A percentile compares a stretch with the other conserved stretches of the same genome.
Evolutionary conservation across 2,888 invertebrate genomes (phyloP).

Genomic region (Linnaemya vulpina): DNA sequence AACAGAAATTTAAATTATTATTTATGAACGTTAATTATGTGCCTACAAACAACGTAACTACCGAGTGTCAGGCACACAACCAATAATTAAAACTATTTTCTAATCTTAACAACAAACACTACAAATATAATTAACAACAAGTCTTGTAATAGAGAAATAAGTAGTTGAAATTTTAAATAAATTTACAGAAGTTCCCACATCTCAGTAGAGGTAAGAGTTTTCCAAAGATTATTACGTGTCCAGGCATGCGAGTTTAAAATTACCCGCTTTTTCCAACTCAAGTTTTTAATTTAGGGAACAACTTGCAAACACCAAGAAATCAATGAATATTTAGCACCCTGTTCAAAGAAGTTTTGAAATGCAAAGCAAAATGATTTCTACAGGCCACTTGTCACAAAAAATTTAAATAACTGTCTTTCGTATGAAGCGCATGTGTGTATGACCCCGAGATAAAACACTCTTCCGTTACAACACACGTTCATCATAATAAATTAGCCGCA

Average conservation of each 20-base stretch:
- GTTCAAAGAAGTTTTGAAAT: slow-evolving; percentile 42
- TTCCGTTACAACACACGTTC: slow-evolving; percentile 62
- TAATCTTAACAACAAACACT: neutral
- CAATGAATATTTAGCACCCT: slow-evolving; percentile 70
- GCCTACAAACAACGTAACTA: slow-evolving; percentile 41
- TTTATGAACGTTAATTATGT: slow-evolving; percentile 75
- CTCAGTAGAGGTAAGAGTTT: slow-evolving; percentile 19
- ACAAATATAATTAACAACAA: slow-evolving; percentile 20
- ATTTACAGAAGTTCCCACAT: slow-evolving; percentile 49
- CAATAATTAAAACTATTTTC: slow-evolving; percentile 63
- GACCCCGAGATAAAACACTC: slow-evolving; percentile 51
- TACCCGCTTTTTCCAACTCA: slow-evolving; percentile 23
- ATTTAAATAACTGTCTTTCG: slow-evolving; percentile 33
- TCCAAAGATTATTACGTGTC: slow-evolving; percentile 41
- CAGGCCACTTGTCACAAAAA: neutral
- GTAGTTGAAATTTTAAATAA: slow-evolving; percentile 22
- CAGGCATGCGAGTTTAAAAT: slow-evolving; percentile 4
- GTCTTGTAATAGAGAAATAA: slow-evolving; percentile 47
- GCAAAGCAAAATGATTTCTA: slow-evolving; percentile 8
- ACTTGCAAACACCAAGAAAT: slow-evolving; percentile 21
- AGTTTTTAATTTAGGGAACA: neutral
- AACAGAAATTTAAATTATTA: slow-evolving; percentile 72
- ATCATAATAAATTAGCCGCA: slow-evolving; percentile 57
- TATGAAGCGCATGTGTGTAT: slow-evolving; percentile 38
- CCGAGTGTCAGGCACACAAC: slow-evolving; percentile 42